Base-by-base conservation (phyloP, 2,888 invertebrate species). In the Hyposoter dolosus region DNA sequence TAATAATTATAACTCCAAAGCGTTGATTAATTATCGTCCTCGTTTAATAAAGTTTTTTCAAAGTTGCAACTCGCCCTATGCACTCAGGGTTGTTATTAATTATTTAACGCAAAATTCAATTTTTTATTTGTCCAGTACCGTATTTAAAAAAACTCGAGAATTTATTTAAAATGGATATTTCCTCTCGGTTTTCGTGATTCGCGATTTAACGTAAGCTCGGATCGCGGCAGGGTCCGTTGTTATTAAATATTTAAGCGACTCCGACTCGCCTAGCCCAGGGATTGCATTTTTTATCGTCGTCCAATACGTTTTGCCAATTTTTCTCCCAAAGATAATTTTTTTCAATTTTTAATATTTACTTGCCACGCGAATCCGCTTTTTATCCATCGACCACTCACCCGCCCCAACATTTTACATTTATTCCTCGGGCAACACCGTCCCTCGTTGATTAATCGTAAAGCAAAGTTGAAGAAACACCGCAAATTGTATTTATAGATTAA, bases 371-470 rank as follows among this genome's bases (percentile, higher is more conserved):
- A 40, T 69, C 23, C 40, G 60, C 45, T 35, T 35, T 35, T 69
- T 23, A 53, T 43, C 40, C 7, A 10, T 40, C 40, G 47, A 10
- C 7, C 10, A 17, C 17, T n/a, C 19, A 6, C 17, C 10, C 28
- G 9, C 17, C 32, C 2, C 43, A 1, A 32, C 15, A 17, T 40
- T 43, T 23, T n/a, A 4, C 47, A 60, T 69, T 77, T 63, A 35
- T 43, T 78, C 63, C 56, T 28, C 66, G 50, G 76, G 69, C 69
- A 69, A 60, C 79, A 82, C 53, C 40, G 74, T 82, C 81, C 83
- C 85, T 88, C 87, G 88, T 88, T 88, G 88, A 88, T 85, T 88
- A 88, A 88, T 88, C 81, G 84, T 86, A 83, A 84, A 83, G 72
- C 47, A 40, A 71, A 81, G 47, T 43, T 68, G 71, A 23, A 76